These are phyloP conservation scores for Chaenogobius annularis DNA, from an alignment of 2,113 vertebrate species.

Conservation along the genomic window DNA sequence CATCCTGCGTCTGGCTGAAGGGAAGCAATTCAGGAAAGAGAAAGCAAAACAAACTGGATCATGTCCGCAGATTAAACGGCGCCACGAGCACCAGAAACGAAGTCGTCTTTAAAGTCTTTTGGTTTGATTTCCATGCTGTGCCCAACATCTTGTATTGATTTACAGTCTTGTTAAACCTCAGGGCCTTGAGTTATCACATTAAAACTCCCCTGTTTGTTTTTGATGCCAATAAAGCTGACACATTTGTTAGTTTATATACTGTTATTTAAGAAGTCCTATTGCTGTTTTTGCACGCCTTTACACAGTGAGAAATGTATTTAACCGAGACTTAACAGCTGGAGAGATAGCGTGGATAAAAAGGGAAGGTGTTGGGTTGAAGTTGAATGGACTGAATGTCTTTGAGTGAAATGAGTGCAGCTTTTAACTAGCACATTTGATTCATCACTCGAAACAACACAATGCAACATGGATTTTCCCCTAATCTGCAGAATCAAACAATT, in stretches of 20 bases:
- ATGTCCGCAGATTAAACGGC: background rate
- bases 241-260: background rate
- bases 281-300: background rate
- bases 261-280: background rate
- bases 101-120: background rate
- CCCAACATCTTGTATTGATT: constrained; percentile 1
- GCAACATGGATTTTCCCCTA: background rate
- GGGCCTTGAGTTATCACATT: background rate
- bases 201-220: background rate
- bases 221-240: background rate
- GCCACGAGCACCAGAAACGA: background rate
- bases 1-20: constrained; percentile 24
- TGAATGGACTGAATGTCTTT: background rate
- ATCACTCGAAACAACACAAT: background rate
- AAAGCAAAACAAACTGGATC: constrained; percentile 40
- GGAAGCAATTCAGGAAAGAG: constrained; percentile 54
- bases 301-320: background rate
- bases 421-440: background rate
- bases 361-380: background rate
- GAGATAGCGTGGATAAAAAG: background rate
- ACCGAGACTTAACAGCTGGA: background rate
- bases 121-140: constrained; percentile 1
- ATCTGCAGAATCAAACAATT: background rate
- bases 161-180: background rate
- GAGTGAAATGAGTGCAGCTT: constrained; percentile 1